These are phyloP conservation scores for Syndactyla subalaris DNA, from an alignment of 2,797 vertebrate species.

Conservation along the genomic window DNA sequence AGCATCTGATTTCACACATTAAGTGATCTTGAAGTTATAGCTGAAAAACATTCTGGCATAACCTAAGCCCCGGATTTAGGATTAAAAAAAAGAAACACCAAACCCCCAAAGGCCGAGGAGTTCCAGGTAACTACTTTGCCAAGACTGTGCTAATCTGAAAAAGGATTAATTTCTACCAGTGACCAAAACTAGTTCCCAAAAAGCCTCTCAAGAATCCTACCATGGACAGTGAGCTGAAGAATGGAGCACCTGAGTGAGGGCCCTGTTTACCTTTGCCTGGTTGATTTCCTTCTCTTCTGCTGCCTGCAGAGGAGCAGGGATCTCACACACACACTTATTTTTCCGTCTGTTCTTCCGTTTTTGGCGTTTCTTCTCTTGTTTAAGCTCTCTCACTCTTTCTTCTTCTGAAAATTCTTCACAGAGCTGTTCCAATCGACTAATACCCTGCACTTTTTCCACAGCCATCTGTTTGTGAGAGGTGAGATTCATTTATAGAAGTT, in stretches of 20 bases:
- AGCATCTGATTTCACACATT: neutral
- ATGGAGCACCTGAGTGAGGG: neutral
- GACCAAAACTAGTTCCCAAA: neutral
- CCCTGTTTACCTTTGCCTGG: slow-evolving; percentile 84
- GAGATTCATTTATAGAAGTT: slow-evolving; percentile 8
- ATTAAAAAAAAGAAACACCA: neutral
- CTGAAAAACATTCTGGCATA: neutral
- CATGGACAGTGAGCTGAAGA: neutral
- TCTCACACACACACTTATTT: slow-evolving; percentile 93
- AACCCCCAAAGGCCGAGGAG: neutral
- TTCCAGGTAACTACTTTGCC: neutral
- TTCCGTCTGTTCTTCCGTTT: slow-evolving; percentile 96
- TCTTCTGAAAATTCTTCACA: slow-evolving; percentile 97
- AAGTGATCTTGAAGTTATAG: neutral
- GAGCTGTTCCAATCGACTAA: slow-evolving; percentile 95
- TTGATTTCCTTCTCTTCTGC: slow-evolving; percentile 83
- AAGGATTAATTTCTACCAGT: neutral
- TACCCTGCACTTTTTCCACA: slow-evolving; percentile 96
- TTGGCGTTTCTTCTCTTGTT: slow-evolving; percentile 97
- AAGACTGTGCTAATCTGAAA: neutral
- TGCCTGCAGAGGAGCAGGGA: slow-evolving; percentile 81
- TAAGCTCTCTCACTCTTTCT: slow-evolving; percentile 92
- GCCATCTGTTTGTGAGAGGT: slow-evolving; percentile 84
- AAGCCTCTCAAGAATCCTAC: neutral
- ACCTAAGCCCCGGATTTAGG: neutral